Evolutionary conservation across 2,888 invertebrate species (phyloP), one percentile per base, ranked within the genome.

Genomic region (Caenorhabditis japonica): DNA sequence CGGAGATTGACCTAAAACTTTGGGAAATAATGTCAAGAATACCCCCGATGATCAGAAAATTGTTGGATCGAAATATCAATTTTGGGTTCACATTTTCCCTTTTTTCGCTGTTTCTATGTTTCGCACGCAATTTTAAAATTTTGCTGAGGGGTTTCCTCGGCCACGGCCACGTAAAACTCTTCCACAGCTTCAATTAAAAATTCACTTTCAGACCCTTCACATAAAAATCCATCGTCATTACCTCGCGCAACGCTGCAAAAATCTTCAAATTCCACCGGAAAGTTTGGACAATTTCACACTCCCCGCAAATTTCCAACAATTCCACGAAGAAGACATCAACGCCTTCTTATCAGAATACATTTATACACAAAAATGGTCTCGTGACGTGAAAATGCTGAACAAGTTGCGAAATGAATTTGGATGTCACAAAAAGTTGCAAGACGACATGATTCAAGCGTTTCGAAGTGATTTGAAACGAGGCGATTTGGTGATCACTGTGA

Each of bases 331-430:
- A 25, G 13, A 53, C 5, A 7, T 53, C 4, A 19, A 39, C 21
- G 19, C 17, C 34, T n/a, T 34, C 8, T 19, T 44, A 12, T 17
- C 15, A 5, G 19, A 12, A 19, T 7, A 44, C 17, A 17, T 13
- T 12, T 8, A 51, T n/a, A 4, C 33, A 3, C 30, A 60, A 60
- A 36, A 46, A 60, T 17, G 5, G 30, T 10, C 30, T 7, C 30
- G 30, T 30, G 30, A 10, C 30, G 8, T 2, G 23, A 21, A 39
- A 56, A n/a, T n/a, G n/a, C n/a, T 74, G 8, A 44, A 51, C n/a
- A 46, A 75, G 33, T 36, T 75, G 33, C 25, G 39, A 27, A 39
- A 23, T 3, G 59, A 69, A 15, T 69, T 75, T 23, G 74, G 69
- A 8, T 58, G 58, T 19, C n/a, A 36, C 0, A 64, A 58, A 36